Evolutionary conservation across 2,888 invertebrate genomes (phyloP).

Genomic region (Choristoneura rosaceana): DNA sequence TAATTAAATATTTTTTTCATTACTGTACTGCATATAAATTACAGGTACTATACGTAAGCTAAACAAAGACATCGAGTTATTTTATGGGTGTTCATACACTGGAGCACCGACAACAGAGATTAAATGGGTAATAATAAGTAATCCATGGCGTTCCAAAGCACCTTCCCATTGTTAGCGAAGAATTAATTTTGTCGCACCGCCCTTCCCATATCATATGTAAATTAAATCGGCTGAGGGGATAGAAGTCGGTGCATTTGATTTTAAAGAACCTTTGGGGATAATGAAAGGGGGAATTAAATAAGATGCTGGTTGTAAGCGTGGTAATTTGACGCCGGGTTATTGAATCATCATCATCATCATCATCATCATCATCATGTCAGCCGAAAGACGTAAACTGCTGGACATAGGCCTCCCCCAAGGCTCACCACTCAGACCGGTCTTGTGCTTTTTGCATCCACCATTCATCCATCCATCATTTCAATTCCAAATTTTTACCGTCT

Average conservation of each 20-base stretch:
- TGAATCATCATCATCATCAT: too few species aligned
- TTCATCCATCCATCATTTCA: too few species aligned
- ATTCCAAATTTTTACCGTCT: too few species aligned
- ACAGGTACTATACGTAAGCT: too few species aligned
- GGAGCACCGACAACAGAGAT: conserved; percentile 29
- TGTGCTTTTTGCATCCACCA: too few species aligned
- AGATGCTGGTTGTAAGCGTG: not conserved
- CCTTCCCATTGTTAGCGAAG: conserved; percentile 58
- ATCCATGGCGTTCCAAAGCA: conserved; percentile 51
- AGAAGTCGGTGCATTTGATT: conserved; percentile 35
- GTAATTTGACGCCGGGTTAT: not conserved
- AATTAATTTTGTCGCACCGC: conserved; percentile 63
- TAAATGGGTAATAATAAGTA: conserved; percentile 40
- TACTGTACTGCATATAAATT: too few species aligned
- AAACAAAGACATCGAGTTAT: conserved; percentile 4
- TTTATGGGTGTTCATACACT: conserved; percentile 1
- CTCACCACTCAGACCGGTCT: too few species aligned
- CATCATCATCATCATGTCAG: too few species aligned
- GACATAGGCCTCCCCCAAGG: too few species aligned
- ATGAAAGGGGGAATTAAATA: conserved; percentile 34
- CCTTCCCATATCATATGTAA: conserved; percentile 67
- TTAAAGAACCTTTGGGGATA: conserved; percentile 23
- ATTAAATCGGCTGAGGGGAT: conserved; percentile 55
- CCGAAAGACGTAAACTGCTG: too few species aligned
- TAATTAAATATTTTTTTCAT: too few species aligned